Conservation (phyloP, 2,888 invertebrate species). For the Pycnomerus fuliginosus region DNA sequence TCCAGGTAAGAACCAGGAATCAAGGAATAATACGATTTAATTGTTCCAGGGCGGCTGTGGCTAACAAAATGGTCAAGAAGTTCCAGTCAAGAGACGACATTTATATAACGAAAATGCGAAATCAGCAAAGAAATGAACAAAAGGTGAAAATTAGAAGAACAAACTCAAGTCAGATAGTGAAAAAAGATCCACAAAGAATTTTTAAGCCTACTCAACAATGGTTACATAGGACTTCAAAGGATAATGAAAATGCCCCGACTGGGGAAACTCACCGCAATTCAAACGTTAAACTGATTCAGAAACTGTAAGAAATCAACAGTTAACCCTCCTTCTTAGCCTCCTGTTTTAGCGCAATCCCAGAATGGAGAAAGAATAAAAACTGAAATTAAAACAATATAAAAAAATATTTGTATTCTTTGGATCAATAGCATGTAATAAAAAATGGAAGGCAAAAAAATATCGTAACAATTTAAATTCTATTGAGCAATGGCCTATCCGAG, state of each 20-base stretch:
- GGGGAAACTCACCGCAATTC: no score
- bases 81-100: constrained; percentile 47
- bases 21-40: constrained; percentile 14
- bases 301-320: constrained; percentile 37
- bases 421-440: no score
- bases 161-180: constrained; percentile 29
- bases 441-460: background rate
- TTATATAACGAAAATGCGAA: constrained; percentile 33
- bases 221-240: constrained; percentile 28
- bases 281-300: constrained; percentile 33
- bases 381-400: background rate
- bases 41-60: constrained; percentile 30
- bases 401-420: background rate
- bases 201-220: constrained; percentile 49
- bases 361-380: constrained; percentile 2
- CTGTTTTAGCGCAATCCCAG: constrained; percentile 5
- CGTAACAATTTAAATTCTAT: constrained; percentile 25
- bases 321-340: constrained; percentile 7
- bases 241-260: constrained; percentile 11
- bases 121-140: constrained; percentile 8
- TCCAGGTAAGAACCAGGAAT: constrained; percentile 23
- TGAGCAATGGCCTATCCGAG: constrained; percentile 56
- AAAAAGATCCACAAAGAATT: constrained; percentile 45
- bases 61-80: constrained; percentile 47
- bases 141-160: constrained; percentile 27